Evolutionary conservation across 1,140 invertebrate genomes (phyloP), one percentile per base, ranked within the genome.

Genomic region (Melipona quadrifasciata): DNA sequence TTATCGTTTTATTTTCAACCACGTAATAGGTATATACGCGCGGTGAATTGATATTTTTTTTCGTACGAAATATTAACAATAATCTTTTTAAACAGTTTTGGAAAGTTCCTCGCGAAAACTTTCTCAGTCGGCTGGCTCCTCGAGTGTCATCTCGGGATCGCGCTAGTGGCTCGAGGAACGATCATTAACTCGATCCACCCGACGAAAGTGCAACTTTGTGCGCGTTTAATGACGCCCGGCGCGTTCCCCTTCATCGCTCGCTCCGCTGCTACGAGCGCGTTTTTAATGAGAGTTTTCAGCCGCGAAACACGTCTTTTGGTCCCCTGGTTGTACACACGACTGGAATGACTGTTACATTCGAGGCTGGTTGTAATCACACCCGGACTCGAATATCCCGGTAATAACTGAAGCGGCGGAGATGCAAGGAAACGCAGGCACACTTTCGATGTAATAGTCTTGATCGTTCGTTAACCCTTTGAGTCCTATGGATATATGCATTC

Each of bases 281-380:
- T 84, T 84, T 84, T 79, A 84, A 84, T 57, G 82, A 84, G 75
- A 64, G 82, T 71, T 71, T 79, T 84, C 67, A 79, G n/a, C 65
- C 67, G 75, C 67, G 67, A 53, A 79, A 53, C 51, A 47, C 51
- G 75, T 79, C 82, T 79, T 78, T 84, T 79, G 53, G 71, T 71
- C 71, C 64, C 24, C 65, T 19, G 31, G 31, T 12, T n/a, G n/a
- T 12, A 31, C 61, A 21, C 47, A 19, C n/a, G 19, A 1, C 65
- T n/a, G 34, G 55, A 78, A 77, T 39, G 47, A 47, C 31, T 51
- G 77, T 84, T 78, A 79, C 64, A 55, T 53, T 57, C 39, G 16
- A 76, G 47, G 8, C 64, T 82, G 64, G n/a, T 82, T 68, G 76
- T 68, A 82, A 68, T 82, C 51, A 57, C 55, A 47, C 39, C 39